Conservation (phyloP, 2,113 vertebrate species). For the Sorex fumeus region DNA sequence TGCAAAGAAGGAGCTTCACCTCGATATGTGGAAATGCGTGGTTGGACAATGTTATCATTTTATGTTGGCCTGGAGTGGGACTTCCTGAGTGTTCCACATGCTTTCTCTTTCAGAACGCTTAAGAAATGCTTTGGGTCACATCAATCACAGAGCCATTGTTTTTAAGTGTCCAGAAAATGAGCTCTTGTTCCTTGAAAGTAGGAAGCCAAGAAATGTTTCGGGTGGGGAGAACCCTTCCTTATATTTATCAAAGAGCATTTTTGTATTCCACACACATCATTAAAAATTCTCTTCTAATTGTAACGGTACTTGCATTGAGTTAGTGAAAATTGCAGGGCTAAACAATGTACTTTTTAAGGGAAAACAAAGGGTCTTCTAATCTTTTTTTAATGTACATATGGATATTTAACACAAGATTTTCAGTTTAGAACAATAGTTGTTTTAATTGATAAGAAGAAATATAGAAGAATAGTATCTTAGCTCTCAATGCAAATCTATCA, state of each 20-base stretch:
- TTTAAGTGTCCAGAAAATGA: slow-evolving; percentile 34
- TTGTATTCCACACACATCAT: background rate
- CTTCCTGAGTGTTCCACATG: background rate
- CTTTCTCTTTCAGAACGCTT: background rate
- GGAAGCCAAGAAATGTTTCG: background rate
- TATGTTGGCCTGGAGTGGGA: background rate
- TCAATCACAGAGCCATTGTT: background rate
- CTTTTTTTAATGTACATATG: slow-evolving; percentile 22
- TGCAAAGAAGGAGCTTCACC: background rate
- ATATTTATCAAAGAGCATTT: slow-evolving; percentile 12
- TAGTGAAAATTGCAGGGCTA: slow-evolving; percentile 49
- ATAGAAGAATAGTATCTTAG: background rate
- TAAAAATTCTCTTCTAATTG: slow-evolving; percentile 52
- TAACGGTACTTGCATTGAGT: background rate
- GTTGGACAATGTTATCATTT: background rate
- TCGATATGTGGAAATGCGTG: background rate
- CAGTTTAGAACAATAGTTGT: slow-evolving; percentile 41
- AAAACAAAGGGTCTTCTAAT: slow-evolving; percentile 58
- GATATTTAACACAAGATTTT: slow-evolving; percentile 46
- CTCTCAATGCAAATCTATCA: background rate
- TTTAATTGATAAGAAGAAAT: slow-evolving; percentile 67
- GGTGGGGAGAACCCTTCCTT: background rate
- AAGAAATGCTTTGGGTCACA: slow-evolving; percentile 11
- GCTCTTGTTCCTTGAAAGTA: slow-evolving; percentile 69
- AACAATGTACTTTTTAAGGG: slow-evolving; percentile 60